phyloP scores from a whole-genome alignment of 2,888 invertebrate species.

The Papilio gigon region DNA sequence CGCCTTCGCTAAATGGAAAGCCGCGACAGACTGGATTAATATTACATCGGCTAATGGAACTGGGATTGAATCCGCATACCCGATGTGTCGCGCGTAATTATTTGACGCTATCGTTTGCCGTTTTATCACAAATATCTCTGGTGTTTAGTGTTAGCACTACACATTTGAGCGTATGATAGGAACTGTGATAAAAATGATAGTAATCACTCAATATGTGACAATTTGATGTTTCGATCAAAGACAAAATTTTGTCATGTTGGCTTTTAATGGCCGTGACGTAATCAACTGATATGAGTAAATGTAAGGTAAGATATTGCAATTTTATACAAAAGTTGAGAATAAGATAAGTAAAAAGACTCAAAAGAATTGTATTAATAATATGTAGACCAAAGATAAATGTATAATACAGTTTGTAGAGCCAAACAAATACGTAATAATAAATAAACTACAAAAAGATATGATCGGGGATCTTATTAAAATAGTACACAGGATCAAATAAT shows the following conservation, averaged over 20 bases:
- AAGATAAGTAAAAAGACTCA: not conserved
- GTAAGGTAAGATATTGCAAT: not conserved
- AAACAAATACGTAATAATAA: not conserved
- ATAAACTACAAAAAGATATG: too few relatives aligned
- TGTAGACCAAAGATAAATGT: not conserved
- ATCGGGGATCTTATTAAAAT: not conserved
- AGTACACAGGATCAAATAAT: not conserved
- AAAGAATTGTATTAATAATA: not conserved
- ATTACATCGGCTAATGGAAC: slow-evolving; percentile 61
- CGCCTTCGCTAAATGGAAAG: slow-evolving; percentile 66
- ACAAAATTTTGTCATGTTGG: not conserved
- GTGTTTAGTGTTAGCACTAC: slow-evolving; percentile 29
- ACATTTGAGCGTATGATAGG: slow-evolving; percentile 17
- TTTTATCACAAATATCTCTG: slow-evolving; percentile 28
- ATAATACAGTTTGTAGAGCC: not conserved
- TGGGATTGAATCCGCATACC: slow-evolving; percentile 65
- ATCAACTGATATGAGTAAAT: not conserved
- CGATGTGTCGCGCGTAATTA: slow-evolving; percentile 50
- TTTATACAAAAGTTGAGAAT: not conserved
- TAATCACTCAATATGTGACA: slow-evolving; percentile 7
- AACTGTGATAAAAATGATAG: slow-evolving; percentile 13
- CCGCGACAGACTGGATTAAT: slow-evolving; percentile 69
- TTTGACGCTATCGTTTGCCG: slow-evolving; percentile 42
- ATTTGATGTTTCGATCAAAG: slow-evolving; percentile 10
- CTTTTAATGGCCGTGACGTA: slow-evolving; percentile 2